These are phyloP conservation scores for Limnephilus marmoratus DNA, from an alignment of 2,888 invertebrate genomes.

Conservation along the genomic window DNA sequence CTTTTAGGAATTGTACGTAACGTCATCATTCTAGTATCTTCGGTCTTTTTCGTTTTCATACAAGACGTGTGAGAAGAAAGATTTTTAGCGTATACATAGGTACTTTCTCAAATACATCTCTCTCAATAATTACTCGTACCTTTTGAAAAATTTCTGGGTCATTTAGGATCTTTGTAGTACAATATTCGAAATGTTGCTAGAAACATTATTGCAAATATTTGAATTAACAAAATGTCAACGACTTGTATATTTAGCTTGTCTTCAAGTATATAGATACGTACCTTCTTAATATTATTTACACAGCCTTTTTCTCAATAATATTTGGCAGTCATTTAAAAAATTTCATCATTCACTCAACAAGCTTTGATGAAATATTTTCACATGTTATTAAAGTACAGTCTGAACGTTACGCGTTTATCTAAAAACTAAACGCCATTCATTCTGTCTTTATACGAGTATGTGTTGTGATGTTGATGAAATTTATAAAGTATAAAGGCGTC, in stretches of 20 bases:
- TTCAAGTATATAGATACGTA: not conserved
- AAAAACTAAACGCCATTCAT: not conserved
- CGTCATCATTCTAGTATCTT: too few relatives aligned
- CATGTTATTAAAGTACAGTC: not conserved
- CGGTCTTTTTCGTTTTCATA: too few relatives aligned
- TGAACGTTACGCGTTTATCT: not conserved
- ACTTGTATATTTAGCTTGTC: not conserved
- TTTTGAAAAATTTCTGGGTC: not conserved
- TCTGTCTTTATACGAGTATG: not conserved
- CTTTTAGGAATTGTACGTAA: too few relatives aligned
- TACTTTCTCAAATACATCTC: too few relatives aligned
- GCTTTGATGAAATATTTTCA: not conserved
- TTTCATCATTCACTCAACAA: not conserved
- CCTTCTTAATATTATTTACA: not conserved
- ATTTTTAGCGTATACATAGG: too few relatives aligned
- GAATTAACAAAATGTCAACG: not conserved
- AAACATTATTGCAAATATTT: not conserved
- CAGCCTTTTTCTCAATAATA: not conserved
- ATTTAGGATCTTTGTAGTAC: not conserved
- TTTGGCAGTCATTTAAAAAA: not conserved
- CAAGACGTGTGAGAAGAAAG: too few relatives aligned
- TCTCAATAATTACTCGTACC: too few relatives aligned
- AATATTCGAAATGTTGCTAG: not conserved
- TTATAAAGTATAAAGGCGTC: not conserved
- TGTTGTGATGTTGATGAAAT: not conserved